phyloP scores from a whole-genome alignment of 2,797 vertebrate genomes.

The Pseudochirops cupreus region DNA sequence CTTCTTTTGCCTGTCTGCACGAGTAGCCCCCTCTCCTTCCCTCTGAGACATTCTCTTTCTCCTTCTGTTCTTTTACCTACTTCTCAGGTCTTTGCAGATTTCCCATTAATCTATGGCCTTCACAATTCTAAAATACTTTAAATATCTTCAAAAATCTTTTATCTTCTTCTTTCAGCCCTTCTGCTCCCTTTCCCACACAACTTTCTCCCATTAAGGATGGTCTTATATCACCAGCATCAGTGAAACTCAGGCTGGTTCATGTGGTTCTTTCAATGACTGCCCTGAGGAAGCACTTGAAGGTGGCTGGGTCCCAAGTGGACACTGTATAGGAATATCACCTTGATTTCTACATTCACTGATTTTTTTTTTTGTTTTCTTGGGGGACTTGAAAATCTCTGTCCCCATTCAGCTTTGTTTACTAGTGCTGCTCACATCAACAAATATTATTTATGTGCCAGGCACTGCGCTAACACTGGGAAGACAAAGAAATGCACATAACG shows the following conservation, averaged over 20 bases:
- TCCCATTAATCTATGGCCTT: background rate
- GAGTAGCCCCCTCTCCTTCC: background rate
- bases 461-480: background rate
- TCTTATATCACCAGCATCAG: background rate
- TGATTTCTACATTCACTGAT: background rate
- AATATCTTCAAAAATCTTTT: background rate
- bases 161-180: background rate
- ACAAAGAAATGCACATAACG: background rate
- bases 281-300: background rate
- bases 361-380: background rate
- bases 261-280: background rate
- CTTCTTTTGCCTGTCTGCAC: background rate
- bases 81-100: background rate
- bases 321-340: background rate
- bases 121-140: background rate
- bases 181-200: background rate
- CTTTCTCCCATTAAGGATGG: background rate
- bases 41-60: background rate
- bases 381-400: background rate
- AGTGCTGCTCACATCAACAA: background rate
- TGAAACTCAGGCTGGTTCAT: background rate
- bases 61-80: background rate
- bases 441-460: background rate
- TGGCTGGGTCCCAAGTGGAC: background rate
- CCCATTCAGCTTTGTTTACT: background rate